phyloP scores from a whole-genome alignment of 2,888 invertebrate genomes.

The Apodemia mormo region DNA sequence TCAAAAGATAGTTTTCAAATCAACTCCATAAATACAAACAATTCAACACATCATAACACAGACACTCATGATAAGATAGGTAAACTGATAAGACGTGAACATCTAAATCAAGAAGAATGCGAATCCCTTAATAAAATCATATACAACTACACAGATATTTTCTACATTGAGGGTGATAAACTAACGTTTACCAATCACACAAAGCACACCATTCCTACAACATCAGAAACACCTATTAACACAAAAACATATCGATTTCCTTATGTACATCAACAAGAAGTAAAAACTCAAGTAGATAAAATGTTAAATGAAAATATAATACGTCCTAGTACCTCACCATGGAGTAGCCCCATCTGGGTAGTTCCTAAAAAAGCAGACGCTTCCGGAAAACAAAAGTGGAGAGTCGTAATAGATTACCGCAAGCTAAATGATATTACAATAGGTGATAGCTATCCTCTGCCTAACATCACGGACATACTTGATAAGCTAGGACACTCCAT shows the following conservation, averaged over 20 bases:
- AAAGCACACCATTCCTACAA: slow-evolving; percentile 42
- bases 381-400: slow-evolving; percentile 40
- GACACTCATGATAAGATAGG: neutral
- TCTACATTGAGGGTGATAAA: slow-evolving; percentile 35
- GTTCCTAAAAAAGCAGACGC: slow-evolving; percentile 41
- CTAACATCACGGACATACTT: slow-evolving; percentile 36
- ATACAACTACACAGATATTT: slow-evolving; percentile 36
- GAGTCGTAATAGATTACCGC: slow-evolving; percentile 36
- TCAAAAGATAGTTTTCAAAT: neutral
- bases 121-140: slow-evolving; percentile 35
- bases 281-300: slow-evolving; percentile 39
- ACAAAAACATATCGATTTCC: slow-evolving; percentile 46
- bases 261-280: slow-evolving; percentile 41
- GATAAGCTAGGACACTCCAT: slow-evolving; percentile 36
- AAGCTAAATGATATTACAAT: slow-evolving; percentile 34
- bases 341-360: slow-evolving; percentile 38
- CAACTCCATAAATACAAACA: neutral
- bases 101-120: slow-evolving; percentile 37
- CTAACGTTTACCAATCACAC: slow-evolving; percentile 41
- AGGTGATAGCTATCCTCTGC: slow-evolving; percentile 36
- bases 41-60: neutral
- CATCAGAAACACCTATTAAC: slow-evolving; percentile 41
- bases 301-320: slow-evolving; percentile 41
- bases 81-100: slow-evolving; percentile 20
- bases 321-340: slow-evolving; percentile 36